Base-by-base conservation (phyloP, 2,113 vertebrate species). In the Aleadryas rufinucha region DNA sequence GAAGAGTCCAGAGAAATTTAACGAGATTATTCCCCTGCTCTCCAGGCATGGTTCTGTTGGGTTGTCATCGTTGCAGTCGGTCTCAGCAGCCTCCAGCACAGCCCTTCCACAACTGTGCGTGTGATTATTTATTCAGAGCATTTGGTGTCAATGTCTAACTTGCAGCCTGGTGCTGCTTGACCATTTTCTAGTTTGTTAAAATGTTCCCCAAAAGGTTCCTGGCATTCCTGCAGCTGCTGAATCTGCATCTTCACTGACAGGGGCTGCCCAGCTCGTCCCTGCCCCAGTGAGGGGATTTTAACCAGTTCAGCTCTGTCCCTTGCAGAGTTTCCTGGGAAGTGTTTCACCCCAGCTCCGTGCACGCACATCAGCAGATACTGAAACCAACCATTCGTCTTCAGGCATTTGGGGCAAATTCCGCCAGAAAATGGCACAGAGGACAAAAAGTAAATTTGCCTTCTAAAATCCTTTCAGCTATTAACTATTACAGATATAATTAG, bases 401-500 rank as follows among this genome's bases (percentile, higher is more conserved):
- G 78, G 70, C 78, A 74, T 91, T 85, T 82, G 93, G 84, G 87
- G 87, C 78, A 93, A 93, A 88, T 0, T 16, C 80, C 26, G 31
- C 68, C 49, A 69, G 84, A 94, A 95, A 79, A 75, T 54, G 83
- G 85, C 79, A 78, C 86, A 90, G 92, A 89, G 95, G 95, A 94
- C 24, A 4, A 84, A 66, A 88, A 92, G 47, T 84, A 84, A 95
- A 88, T 84, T 90, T 64, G 60, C 85, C 64, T 92, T 78, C 90
- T 92, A 78, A 92, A 94, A 95, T 93, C 82, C 76, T 64, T 88
- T 37, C 79, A 87, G 90, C 85, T 92, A 69, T 90, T 78, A 95
- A 96, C 69, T 91, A 84, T 96, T 92, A 86, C 83, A 87, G 92
- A 53, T 96, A 96, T 92, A 95, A 96, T 94, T 96, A 94, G 95